Percentiles rank a stretch among this genome's conserved stretches.
Conservation (phyloP, 2,888 invertebrate species). For the Watsonalla cultraria region DNA sequence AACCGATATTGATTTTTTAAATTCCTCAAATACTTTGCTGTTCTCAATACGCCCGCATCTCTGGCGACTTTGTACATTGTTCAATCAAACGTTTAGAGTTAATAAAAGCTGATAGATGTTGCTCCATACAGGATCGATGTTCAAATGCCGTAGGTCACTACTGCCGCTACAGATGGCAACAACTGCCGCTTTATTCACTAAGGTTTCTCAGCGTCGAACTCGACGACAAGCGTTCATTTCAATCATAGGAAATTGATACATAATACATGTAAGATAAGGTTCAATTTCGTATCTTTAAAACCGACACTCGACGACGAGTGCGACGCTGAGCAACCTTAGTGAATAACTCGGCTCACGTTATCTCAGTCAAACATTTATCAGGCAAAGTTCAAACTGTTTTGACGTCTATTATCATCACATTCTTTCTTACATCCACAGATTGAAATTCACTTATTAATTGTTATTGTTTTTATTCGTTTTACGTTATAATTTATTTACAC, state of each 20-base stretch:
- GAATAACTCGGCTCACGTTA: no score
- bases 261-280: no score
- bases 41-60: constrained; percentile 39
- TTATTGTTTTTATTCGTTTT: no score
- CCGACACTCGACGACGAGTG: no score
- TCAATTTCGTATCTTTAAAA: no score
- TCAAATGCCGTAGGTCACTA: constrained; percentile 15
- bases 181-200: no score
- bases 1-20: constrained; percentile 33
- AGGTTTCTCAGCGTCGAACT: no score
- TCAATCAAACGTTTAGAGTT: constrained; percentile 9
- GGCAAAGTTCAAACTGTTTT: constrained; percentile 25
- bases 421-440: background rate
- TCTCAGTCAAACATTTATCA: constrained; percentile 10
- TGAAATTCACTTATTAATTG: no score
- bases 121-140: constrained; percentile 15
- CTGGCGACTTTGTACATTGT: constrained; percentile 62
- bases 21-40: constrained; percentile 42
- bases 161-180: background rate
- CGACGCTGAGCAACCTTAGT: no score
- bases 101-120: constrained; percentile 12
- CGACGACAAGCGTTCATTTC: no score
- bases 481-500: background rate
- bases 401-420: constrained; percentile 26
- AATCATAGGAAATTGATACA: no score